Base-by-base conservation (phyloP, 2,797 vertebrate species). In the Aldrovandia affinis region DNA sequence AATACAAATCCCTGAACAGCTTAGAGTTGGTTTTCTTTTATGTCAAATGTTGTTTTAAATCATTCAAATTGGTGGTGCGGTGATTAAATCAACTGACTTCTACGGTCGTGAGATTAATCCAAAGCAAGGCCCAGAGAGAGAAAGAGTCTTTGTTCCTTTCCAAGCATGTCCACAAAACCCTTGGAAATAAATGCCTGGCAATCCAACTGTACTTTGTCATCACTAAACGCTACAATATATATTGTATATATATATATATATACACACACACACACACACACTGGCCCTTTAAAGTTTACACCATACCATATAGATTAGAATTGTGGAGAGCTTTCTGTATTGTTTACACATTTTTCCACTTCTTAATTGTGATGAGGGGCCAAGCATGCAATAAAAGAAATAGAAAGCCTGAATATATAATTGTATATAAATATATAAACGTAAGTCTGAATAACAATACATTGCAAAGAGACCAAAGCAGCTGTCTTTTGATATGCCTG, bases 1-100 rank as follows among this genome's bases (percentile, higher is more conserved):
- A 44, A 65, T 25, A 65, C 30, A 28, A 65, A 61, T 80, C 18
- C 36, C 33, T 81, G 55, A 81, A 81, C 25, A 61, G 25, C 18
- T 6, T 42, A 28, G 36, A 42, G 52, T 18, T 63, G 33, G 52
- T 59, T 61, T 63, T 81, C 80, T 47, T 47, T 44, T 36, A 81
- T 81, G 10, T 33, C 2, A 36, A 80, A 80, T 57, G 54, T 39
- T 39, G 33, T 59, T 59, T 59, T 80, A 57, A 39, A 57, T 54
- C 52, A 39, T 80, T 59, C 28, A 36, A 80, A 39, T 55, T 2
- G 18, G 36, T 20, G 9, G 12, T 6, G 3, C 47, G 18, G 18
- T 55, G 30, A 80, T 80, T 80, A 80, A 80, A 59, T 59, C 54
- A 33, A 80, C 78, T 57, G 15, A 50, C 52, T 57, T 57, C 78